Conservation (phyloP, 2,888 invertebrate genomes). For the Sesia bembeciformis region DNA sequence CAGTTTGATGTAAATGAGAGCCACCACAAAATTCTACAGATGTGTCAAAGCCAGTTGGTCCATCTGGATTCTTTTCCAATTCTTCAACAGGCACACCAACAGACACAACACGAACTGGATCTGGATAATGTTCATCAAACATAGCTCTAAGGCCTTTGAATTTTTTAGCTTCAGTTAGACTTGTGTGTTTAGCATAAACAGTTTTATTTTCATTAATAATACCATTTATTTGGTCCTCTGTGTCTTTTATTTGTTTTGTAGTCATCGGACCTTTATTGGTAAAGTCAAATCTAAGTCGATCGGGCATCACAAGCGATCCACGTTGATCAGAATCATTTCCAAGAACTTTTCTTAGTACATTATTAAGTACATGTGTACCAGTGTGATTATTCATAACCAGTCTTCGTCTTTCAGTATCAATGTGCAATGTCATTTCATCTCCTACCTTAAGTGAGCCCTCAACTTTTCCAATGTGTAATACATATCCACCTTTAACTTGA, state of each 20-base stretch:
- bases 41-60: constrained; percentile 84
- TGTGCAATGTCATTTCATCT: constrained; percentile 85
- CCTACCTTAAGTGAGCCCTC: constrained; percentile 90
- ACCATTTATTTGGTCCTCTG: constrained; percentile 86
- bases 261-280: constrained; percentile 95
- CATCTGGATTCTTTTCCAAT: constrained; percentile 88
- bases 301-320: constrained; percentile 98
- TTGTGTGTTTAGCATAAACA: constrained; percentile 92
- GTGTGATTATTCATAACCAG: constrained; percentile 99
- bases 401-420: constrained; percentile 89
- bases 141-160: constrained; percentile 96
- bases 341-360: constrained; percentile 91
- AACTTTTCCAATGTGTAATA: constrained; percentile 92
- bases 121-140: constrained; percentile 99
- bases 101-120: constrained; percentile 94
- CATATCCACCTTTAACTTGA: constrained; percentile 96
- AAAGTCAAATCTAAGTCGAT: constrained; percentile 97
- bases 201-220: constrained; percentile 83
- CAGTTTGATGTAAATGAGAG: constrained; percentile 92
- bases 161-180: constrained; percentile 89
- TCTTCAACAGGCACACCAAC: constrained; percentile 95
- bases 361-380: constrained; percentile 97
- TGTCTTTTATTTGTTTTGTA: constrained; percentile 87
- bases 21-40: constrained; percentile 99
- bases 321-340: constrained; percentile 95